phyloP scores from a whole-genome alignment of 2,888 invertebrate species.

The Drosophila cognata region DNA sequence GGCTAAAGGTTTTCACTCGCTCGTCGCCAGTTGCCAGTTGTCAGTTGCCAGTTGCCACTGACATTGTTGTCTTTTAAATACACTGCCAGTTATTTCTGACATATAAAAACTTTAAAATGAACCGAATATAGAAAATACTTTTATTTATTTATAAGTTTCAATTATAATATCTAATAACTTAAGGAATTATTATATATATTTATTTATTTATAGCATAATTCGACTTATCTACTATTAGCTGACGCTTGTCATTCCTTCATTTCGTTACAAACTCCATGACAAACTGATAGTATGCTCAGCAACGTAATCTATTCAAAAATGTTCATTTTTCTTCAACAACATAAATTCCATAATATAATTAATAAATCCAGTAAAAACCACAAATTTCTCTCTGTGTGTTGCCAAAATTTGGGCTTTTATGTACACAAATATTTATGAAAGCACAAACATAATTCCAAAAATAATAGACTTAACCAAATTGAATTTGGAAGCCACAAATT shows the following conservation, averaged over 20 bases:
- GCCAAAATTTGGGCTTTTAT: neutral
- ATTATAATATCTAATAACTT: neutral
- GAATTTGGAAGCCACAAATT: slow-evolving; percentile 2
- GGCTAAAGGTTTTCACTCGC: slow-evolving; percentile 40
- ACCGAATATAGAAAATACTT: neutral
- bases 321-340: neutral
- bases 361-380: neutral
- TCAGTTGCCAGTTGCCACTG: slow-evolving; percentile 28
- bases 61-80: slow-evolving; percentile 47
- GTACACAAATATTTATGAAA: slow-evolving; percentile 5
- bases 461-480: slow-evolving; percentile 11
- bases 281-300: neutral
- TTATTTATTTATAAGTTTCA: too few relatives aligned
- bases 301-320: neutral
- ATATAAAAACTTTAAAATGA: neutral
- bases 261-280: neutral
- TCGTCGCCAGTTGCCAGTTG: slow-evolving; percentile 26
- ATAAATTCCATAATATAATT: neutral
- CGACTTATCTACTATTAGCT: neutral
- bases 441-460: neutral
- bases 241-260: neutral
- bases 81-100: slow-evolving; percentile 27
- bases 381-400: neutral
- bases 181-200: neutral
- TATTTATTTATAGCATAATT: neutral